Conservation (phyloP, 2,797 vertebrate genomes). For the Leptoclinus maculatus region DNA sequence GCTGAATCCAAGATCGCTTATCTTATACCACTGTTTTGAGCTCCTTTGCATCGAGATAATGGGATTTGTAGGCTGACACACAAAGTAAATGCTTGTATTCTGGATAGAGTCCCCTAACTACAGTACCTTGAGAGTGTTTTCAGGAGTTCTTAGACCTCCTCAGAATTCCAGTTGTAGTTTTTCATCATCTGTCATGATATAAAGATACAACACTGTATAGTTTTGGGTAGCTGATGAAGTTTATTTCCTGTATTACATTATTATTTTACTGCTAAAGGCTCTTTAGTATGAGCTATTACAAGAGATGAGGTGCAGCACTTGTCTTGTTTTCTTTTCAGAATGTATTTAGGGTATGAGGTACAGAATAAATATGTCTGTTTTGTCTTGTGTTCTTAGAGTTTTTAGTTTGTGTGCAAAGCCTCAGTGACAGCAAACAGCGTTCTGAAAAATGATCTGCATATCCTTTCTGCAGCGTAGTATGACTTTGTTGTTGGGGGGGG, state of each 20-base stretch:
- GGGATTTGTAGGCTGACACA: background rate
- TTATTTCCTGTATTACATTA: background rate
- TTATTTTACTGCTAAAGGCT: constrained; percentile 4
- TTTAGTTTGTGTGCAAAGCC: background rate
- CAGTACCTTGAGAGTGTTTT: background rate
- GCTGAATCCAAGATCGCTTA: background rate
- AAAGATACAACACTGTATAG: background rate
- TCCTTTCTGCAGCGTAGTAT: constrained; percentile 15
- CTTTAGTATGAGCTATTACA: background rate
- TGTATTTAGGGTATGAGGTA: background rate
- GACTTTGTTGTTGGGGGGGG: background rate
- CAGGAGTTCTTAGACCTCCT: background rate
- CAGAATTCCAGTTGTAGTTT: background rate
- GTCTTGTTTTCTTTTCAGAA: constrained; percentile 9
- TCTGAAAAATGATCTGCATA: background rate
- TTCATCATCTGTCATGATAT: background rate
- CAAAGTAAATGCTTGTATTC: background rate
- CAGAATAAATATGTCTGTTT: constrained; percentile 9
- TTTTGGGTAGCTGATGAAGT: background rate
- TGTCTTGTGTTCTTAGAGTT: constrained; percentile 6
- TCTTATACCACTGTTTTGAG: background rate
- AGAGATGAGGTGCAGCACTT: background rate
- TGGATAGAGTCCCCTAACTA: background rate
- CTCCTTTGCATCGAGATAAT: background rate
- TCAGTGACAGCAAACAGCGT: constrained; percentile 14